These are phyloP conservation scores for Sinocyclocheilus anshuiensis DNA, from an alignment of 2,113 vertebrate genomes.

Conservation along the genomic window DNA sequence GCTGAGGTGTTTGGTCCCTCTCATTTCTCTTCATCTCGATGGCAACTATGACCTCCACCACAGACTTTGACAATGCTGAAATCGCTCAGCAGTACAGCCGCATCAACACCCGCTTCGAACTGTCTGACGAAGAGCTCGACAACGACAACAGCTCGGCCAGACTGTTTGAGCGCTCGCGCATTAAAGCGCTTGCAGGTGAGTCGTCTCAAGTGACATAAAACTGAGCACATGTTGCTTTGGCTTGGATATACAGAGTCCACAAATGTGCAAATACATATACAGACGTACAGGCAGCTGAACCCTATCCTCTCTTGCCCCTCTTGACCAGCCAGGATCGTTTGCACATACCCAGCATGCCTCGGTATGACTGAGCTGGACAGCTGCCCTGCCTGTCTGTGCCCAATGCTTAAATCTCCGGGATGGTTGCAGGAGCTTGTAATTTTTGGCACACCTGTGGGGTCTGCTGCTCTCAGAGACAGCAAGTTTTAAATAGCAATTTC, in stretches of 20 bases:
- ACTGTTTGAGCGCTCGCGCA: conserved; percentile 96
- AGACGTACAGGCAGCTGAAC: conserved; percentile 61
- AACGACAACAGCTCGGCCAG: conserved; percentile 95
- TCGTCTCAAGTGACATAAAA: neutral
- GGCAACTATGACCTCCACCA: conserved; percentile 87
- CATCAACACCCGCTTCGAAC: conserved; percentile 88
- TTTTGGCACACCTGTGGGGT: conserved; percentile 53
- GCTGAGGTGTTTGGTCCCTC: conserved; percentile 42
- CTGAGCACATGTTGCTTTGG: neutral
- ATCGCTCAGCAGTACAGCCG: conserved; percentile 93
- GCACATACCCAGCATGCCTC: conserved; percentile 69
- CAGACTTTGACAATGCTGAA: conserved; percentile 92
- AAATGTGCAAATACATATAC: conserved; percentile 10
- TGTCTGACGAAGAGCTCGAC: conserved; percentile 89
- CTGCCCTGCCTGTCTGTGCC: conserved; percentile 65
- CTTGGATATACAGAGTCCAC: conserved; percentile 5
- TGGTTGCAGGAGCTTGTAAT: conserved; percentile 59
- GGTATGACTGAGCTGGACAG: conserved; percentile 73
- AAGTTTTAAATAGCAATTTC: conserved; percentile 69
- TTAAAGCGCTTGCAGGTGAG: conserved; percentile 97
- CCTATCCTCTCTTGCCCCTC: conserved; percentile 57
- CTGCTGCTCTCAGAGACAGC: conserved; percentile 37
- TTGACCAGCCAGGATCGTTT: conserved; percentile 65
- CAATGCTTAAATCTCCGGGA: conserved; percentile 63
- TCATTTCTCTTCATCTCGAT: conserved; percentile 56